These are phyloP conservation scores for Procambarus virginalis DNA, from an alignment of 1,140 invertebrate genomes.

Conservation along the genomic window DNA sequence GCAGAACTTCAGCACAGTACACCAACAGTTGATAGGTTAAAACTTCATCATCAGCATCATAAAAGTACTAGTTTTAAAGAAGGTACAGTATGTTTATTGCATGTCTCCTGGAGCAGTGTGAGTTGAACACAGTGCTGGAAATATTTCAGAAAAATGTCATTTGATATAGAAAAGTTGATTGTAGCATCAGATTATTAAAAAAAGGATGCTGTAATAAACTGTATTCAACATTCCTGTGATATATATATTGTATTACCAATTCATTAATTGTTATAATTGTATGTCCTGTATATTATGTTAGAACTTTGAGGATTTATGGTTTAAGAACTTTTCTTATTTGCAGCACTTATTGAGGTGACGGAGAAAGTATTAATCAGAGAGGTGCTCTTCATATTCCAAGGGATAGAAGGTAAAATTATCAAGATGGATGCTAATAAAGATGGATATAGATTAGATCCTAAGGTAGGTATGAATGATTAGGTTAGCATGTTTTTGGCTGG, in stretches of 20 bases:
- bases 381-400: constrained; percentile 87
- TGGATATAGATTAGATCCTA: constrained; percentile 81
- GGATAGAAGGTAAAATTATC: constrained; percentile 85
- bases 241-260: no score
- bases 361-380: constrained; percentile 82
- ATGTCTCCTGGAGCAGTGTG: no score
- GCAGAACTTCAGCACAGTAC: constrained; percentile 26
- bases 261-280: no score
- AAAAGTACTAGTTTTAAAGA: constrained; percentile 5
- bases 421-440: constrained; percentile 81
- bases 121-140: no score
- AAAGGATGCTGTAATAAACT: no score
- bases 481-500: no score
- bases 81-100: neutral
- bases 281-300: neutral
- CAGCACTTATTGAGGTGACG: constrained; percentile 72
- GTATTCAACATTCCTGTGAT: no score
- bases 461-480: constrained; percentile 72
- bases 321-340: neutral
- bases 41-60: neutral
- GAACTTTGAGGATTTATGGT: neutral
- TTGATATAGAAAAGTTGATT: no score
- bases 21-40: constrained; percentile 22
- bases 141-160: no score
- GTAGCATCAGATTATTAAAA: no score